Conservation (phyloP, 2,888 invertebrate genomes). For the Nasonia oneida region DNA sequence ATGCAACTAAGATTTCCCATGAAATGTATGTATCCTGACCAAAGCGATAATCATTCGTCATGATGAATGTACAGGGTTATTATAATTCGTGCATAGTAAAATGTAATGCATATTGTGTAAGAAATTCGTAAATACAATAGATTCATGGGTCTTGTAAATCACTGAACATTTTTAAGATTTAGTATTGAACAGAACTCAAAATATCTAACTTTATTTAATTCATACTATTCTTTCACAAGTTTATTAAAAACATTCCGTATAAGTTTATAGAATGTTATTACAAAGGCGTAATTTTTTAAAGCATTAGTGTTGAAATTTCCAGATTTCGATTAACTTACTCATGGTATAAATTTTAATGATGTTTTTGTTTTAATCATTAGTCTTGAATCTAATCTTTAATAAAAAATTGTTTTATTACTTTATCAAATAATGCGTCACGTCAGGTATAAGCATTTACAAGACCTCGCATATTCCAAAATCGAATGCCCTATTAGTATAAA, state of each 20-base stretch:
- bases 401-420: not conserved
- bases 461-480: slow-evolving; percentile 46
- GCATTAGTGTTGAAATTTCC: slow-evolving; percentile 34
- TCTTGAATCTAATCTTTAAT: not conserved
- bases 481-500: slow-evolving; percentile 36
- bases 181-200: slow-evolving; percentile 6
- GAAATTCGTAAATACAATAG: slow-evolving; percentile 10
- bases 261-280: slow-evolving; percentile 1
- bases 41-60: slow-evolving; percentile 50
- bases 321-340: slow-evolving; percentile 32
- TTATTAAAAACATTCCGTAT: slow-evolving; percentile 45
- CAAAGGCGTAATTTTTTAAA: not conserved
- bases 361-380: slow-evolving; percentile 27
- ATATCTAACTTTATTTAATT: slow-evolving; percentile 28
- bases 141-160: slow-evolving; percentile 52
- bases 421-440: not conserved
- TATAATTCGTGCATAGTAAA: slow-evolving; percentile 31
- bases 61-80: slow-evolving; percentile 43
- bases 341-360: slow-evolving; percentile 23
- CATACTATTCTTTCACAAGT: not conserved
- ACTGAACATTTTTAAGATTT: slow-evolving; percentile 12
- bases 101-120: slow-evolving; percentile 17
- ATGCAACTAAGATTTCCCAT: slow-evolving; percentile 44
- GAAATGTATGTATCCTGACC: slow-evolving; percentile 48
- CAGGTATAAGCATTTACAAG: slow-evolving; percentile 47